These are phyloP conservation scores for Xiphophorus couchianus DNA, from an alignment of 2,113 vertebrate species.

Conservation along the genomic window DNA sequence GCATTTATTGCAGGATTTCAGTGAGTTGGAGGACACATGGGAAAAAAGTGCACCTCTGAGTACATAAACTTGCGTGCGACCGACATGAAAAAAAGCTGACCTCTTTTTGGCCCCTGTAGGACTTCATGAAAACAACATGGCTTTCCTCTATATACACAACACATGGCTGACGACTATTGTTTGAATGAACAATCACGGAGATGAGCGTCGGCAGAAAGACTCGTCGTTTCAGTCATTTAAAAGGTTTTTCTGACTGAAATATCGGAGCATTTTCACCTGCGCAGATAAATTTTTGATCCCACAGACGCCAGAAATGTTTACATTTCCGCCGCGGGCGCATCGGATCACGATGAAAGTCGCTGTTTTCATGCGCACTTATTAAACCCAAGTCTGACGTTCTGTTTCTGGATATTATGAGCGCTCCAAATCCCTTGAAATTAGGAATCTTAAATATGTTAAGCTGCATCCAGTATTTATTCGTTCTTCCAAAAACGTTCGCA, in stretches of 20 bases:
- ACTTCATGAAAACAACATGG: constrained; percentile 23
- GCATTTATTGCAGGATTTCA: constrained; percentile 24
- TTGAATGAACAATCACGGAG: background rate
- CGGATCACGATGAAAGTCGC: background rate
- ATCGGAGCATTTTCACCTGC: too few relatives aligned
- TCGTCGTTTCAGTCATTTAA: background rate
- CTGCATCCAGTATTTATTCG: background rate
- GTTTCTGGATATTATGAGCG: background rate
- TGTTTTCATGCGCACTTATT: background rate
- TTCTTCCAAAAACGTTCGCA: background rate
- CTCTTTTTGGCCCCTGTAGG: constrained; percentile 25
- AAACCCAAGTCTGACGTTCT: background rate
- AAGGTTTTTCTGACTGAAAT: background rate
- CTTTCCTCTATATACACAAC: background rate
- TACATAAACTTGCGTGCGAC: constrained; percentile 38
- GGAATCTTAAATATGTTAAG: background rate
- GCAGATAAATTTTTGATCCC: background rate
- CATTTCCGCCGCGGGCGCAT: background rate
- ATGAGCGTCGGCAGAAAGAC: background rate
- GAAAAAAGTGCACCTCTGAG: constrained; percentile 25
- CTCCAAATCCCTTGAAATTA: background rate
- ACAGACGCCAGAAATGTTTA: background rate
- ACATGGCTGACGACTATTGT: constrained; percentile 2
- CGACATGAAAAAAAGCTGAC: constrained; percentile 42
- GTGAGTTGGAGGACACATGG: constrained; percentile 12